These are phyloP conservation scores for Mirza zaza DNA, from an alignment of 2,113 vertebrate genomes.

Conservation along the genomic window DNA sequence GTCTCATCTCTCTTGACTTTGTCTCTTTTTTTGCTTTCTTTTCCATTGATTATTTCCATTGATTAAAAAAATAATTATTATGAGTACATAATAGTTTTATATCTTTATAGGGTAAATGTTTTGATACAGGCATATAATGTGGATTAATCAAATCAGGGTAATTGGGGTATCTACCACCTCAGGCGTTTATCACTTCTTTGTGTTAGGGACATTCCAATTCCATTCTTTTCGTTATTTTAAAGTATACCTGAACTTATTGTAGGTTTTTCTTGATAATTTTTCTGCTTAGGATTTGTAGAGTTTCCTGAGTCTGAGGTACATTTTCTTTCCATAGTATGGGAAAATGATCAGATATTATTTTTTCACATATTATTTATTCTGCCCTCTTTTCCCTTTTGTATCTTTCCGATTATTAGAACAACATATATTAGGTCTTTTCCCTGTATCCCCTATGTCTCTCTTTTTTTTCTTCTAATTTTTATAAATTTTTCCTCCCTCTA, in stretches of 20 bases:
- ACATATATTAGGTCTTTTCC: not conserved
- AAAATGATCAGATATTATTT: not conserved
- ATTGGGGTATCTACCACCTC: no score
- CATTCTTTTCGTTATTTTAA: no score
- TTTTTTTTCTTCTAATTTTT: not conserved
- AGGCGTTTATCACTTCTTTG: no score
- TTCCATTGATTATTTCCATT: not conserved
- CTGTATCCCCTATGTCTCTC: not conserved
- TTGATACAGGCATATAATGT: no score
- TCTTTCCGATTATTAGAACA: not conserved
- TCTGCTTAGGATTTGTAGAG: not conserved
- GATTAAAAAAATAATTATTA: not conserved
- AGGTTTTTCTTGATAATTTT: not conserved
- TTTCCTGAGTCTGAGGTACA: not conserved
- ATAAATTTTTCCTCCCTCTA: accelerated
- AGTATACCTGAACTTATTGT: not conserved
- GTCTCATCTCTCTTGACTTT: no score
- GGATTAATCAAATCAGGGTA: no score
- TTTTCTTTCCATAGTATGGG: not conserved
- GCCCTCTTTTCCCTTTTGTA: not conserved
- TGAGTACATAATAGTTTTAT: no score
- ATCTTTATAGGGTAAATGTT: no score
- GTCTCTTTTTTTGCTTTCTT: not conserved
- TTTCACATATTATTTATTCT: not conserved
- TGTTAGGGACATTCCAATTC: no score